Base-by-base conservation (phyloP, 2,888 invertebrate genomes). In the Nomada fucata region DNA sequence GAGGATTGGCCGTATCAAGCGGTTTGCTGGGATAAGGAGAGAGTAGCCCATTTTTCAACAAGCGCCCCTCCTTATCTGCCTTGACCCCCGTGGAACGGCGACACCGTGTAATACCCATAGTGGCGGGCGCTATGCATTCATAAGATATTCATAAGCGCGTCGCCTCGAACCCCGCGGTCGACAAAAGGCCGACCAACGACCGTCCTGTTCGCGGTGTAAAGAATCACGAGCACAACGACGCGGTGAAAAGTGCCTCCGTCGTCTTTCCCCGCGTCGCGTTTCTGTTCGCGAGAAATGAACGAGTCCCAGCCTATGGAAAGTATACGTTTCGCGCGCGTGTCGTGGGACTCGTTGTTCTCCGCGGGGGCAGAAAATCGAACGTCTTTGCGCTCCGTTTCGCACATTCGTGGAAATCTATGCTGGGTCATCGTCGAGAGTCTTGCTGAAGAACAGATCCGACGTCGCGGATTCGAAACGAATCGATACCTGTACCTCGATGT, bases 61-160 rank as follows among this genome's bases (percentile, higher is more conserved):
- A 47, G 77, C 53, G 60, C 29, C 80, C 47, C 82, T 82, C 52
- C 76, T 85, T 85, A 83, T 87, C 82, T 76, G 53, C 20, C 18
- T 23, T 47, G 63, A 23, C 59, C 36, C 13, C 23, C n/a, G 20
- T 13, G 83, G 76, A 81, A 89, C 83, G 84, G 74, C 76, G 88
- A 88, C 89, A 89, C 75, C 83, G 85, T 88, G 86, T 86, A 89
- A 89, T 88, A 88, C 85, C 70, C 81, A 72, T 75, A 77, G 83
- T 74, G 83, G 86, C 78, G 83, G 88, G 86, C 90, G 88, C 89
- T 89, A 90, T 87, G 91, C 88, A 88, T 91, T 91, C 89, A 89
- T 91, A 90, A 91, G 90, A 90, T 91, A 91, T 91, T 91, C 90
- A 91, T 87, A 84, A 90, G 86, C 74, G 78, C 79, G 69, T 65